Base-by-base conservation (phyloP, 2,797 vertebrate species). In the Phyllotis vaccarum region DNA sequence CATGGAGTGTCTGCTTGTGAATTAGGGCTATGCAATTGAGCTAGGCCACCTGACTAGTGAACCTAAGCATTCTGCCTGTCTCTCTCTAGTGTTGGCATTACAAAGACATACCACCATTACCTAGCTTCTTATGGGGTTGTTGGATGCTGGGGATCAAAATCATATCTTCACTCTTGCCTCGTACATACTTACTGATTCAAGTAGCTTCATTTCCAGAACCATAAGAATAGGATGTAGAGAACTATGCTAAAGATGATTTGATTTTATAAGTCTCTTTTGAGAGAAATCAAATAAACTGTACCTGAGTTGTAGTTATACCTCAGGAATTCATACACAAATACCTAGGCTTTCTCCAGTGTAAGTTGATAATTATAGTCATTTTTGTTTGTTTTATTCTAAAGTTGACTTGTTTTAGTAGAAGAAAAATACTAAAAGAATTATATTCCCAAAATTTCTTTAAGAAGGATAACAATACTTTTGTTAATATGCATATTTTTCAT, bases 231-330 rank as follows among this genome's bases (percentile, higher is more conserved):
- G 4, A 1, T 60, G 29, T 1, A 54, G 9, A 43, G n/a, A 37
- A 16, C 13, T 58, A 62, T n/a, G 74, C 6, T 40, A 2, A 2
- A 17, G 14, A 4, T 34, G 7, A 13, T 82, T 72, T 31, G 52
- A 16, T 37, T 64, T 34, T 21, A 81, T 37, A 62, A 78, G 6
- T 56, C 31, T 54, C 27, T 43, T 10, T 54, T 9, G 54, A 37
- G 21, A n/a, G 54, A 64, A 72, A 83, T 5, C 5, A 49, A 64
- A 4, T 24, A 58, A 29, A 60, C 12, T 60, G 31, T 37, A 12
- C 8, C 3, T 54, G 16, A 1, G 10, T 40, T 34, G 9, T 2
- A 4, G 8, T 14, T 22, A 64, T n/a, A 3, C 4, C 3, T 16
- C 27, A 2, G 54, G 22, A 11, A 21, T 82, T 52, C 14, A 13